These are phyloP conservation scores for Malacoraja senta DNA, from an alignment of 2,797 vertebrate species.

Conservation along the genomic window DNA sequence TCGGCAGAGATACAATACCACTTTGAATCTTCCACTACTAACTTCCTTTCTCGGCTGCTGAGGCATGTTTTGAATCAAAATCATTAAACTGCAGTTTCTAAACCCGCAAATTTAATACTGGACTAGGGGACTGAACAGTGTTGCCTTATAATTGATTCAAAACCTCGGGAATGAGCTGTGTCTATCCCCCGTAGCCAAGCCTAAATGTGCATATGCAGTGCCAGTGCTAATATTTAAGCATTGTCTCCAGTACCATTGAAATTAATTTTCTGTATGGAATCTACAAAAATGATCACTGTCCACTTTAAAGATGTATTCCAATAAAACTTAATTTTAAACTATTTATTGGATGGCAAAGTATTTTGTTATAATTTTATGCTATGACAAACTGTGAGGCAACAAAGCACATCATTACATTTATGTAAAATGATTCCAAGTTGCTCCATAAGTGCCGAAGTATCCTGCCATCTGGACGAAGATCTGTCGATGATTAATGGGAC, in stretches of 20 bases:
- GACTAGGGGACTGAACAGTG: not conserved
- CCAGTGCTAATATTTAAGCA: constrained; percentile 3
- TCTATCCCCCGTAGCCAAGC: not conserved
- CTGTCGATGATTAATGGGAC: not conserved
- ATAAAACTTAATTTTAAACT: constrained; percentile 22
- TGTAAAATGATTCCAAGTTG: not conserved
- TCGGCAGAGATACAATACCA: not conserved
- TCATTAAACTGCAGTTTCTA: not conserved
- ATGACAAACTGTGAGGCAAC: not conserved
- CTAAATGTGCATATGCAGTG: constrained; percentile 1
- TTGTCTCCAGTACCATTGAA: constrained; percentile 3
- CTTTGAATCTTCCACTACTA: constrained; percentile 22
- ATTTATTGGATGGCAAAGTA: not conserved
- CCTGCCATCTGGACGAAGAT: not conserved
- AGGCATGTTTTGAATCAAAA: not conserved
- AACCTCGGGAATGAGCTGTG: not conserved
- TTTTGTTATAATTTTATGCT: not conserved
- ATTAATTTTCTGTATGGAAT: constrained; percentile 12
- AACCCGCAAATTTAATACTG: not conserved
- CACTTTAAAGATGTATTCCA: not conserved
- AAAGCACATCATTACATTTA: not conserved
- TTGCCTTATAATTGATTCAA: constrained; percentile 15
- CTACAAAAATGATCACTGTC: not conserved
- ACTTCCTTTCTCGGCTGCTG: not conserved
- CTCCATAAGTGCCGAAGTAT: not conserved